Percentiles rank a stretch among this genome's conserved stretches.
Evolutionary conservation across 2,113 vertebrate species (phyloP).

Genomic region (Podiceps cristatus): DNA sequence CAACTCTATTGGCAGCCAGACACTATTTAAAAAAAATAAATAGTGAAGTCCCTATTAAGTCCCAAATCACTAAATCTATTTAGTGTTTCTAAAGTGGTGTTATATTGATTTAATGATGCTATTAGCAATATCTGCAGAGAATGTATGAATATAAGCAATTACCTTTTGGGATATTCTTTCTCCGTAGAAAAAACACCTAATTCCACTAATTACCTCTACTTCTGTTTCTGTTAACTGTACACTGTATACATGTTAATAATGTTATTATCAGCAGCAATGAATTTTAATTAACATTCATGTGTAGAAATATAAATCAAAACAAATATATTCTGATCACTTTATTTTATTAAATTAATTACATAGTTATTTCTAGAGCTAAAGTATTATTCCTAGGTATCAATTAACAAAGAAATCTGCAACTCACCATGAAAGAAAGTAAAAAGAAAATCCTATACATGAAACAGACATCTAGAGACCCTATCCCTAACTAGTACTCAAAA

Average conservation of each 20-base stretch:
- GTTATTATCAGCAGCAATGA: constrained; percentile 55
- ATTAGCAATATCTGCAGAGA: constrained; percentile 62
- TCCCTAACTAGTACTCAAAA: background rate
- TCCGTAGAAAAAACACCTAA: constrained; percentile 44
- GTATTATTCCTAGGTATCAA: background rate
- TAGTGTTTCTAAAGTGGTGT: constrained; percentile 34
- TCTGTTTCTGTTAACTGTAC: constrained; percentile 59
- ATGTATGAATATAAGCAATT: constrained; percentile 56
- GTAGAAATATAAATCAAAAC: constrained; percentile 35
- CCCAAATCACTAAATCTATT: constrained; percentile 22
- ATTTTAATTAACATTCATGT: constrained; percentile 70
- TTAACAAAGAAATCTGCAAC: background rate
- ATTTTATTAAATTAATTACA: constrained; percentile 24
- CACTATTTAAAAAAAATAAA: background rate
- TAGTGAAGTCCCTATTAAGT: background rate
- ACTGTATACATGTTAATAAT: constrained; percentile 71
- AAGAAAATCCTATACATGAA: background rate
- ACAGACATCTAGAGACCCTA: background rate
- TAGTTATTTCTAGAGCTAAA: constrained; percentile 1
- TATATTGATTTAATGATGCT: constrained; percentile 65
- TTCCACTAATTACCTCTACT: constrained; percentile 72
- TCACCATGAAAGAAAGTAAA: background rate
- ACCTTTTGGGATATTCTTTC: constrained; percentile 51
- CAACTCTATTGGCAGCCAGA: background rate
- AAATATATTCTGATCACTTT: constrained; percentile 50